A percentile compares a stretch with the other conserved stretches of the same genome.
Evolutionary conservation across 2,113 vertebrate species (phyloP).

Genomic region (Rafetus swinhoei): DNA sequence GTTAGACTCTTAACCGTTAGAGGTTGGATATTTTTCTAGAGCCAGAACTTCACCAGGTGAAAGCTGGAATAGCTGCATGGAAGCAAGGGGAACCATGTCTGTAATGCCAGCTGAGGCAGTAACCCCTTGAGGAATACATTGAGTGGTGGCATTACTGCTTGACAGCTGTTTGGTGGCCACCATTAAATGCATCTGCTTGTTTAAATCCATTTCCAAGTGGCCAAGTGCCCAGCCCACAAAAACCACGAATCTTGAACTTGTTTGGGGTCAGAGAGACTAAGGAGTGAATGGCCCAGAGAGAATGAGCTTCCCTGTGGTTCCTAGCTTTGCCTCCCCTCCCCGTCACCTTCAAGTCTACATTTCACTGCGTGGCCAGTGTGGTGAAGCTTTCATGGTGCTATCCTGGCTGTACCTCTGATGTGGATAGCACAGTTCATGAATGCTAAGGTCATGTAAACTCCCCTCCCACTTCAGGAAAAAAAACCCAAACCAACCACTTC

Average conservation of each 20-base stretch:
- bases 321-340: not conserved
- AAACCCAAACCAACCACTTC: not conserved
- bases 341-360: not conserved
- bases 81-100: not conserved
- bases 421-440: not conserved
- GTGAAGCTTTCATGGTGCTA: not conserved
- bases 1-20: no score
- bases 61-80: not conserved
- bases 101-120: not conserved
- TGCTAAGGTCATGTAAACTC: not conserved
- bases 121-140: not conserved
- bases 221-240: not conserved
- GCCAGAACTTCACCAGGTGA: not conserved
- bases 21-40: not conserved
- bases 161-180: not conserved
- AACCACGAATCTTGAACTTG: not conserved
- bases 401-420: not conserved
- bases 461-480: no score
- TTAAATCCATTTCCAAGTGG: not conserved
- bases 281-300: not conserved
- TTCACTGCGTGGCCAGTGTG: rapidly evolving
- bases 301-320: not conserved
- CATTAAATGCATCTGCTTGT: not conserved
- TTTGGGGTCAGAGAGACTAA: not conserved
- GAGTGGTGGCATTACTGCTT: not conserved